These are phyloP conservation scores for Spisula subtruncata DNA, from an alignment of 2,888 invertebrate genomes.

Conservation along the genomic window DNA sequence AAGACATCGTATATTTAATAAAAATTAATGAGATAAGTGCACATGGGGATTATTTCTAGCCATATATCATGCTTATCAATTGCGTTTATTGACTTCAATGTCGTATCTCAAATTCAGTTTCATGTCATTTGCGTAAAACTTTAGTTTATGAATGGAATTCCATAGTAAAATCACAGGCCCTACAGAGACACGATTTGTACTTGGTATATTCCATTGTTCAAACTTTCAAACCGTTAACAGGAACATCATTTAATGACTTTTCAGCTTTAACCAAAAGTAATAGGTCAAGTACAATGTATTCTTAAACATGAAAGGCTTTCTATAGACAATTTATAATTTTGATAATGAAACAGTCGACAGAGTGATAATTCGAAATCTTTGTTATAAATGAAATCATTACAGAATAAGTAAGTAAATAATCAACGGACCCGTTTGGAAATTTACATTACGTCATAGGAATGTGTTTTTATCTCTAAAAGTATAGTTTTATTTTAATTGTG, in stretches of 20 bases:
- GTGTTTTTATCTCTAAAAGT: neutral
- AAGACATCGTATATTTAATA: constrained; percentile 13
- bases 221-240: neutral
- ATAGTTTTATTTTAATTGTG: neutral
- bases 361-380: neutral
- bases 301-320: neutral
- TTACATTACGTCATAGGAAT: neutral
- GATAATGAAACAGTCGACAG: neutral
- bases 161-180: constrained; percentile 22
- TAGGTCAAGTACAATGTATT: neutral
- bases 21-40: constrained; percentile 32
- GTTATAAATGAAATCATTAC: neutral
- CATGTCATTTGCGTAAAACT: neutral
- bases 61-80: constrained; percentile 45
- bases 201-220: neutral
- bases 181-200: neutral
- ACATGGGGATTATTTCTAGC: neutral
- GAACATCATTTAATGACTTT: neutral
- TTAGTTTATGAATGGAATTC: constrained; percentile 38
- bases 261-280: neutral
- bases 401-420: neutral
- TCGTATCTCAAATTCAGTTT: constrained; percentile 22
- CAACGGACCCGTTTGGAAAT: neutral
- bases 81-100: constrained; percentile 19
- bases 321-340: neutral